Percentiles rank a stretch among this genome's conserved stretches.
Conservation (phyloP, 1,140 invertebrate species). For the Halotydeus destructor region DNA sequence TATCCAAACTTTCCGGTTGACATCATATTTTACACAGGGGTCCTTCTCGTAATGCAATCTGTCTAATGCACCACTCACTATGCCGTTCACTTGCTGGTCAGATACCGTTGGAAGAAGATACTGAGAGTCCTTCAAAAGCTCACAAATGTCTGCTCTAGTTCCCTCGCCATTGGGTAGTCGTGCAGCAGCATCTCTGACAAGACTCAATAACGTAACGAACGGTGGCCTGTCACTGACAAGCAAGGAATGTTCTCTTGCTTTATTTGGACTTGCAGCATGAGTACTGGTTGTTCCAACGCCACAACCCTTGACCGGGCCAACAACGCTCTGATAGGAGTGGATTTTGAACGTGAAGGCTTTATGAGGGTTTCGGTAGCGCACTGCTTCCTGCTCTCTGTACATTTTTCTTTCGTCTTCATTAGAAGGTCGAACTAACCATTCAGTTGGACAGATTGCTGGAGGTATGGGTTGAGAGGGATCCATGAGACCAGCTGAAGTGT, state of each 20-base stretch:
- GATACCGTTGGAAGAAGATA: conserved; percentile 50
- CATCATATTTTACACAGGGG: conserved; percentile 73
- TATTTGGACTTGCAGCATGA: conserved; percentile 24
- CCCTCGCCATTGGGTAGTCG: conserved; percentile 77
- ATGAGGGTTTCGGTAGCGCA: conserved; percentile 57
- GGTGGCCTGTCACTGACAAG: conserved; percentile 61
- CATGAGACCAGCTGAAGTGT: conserved; percentile 16
- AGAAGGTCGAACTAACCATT: conserved; percentile 56
- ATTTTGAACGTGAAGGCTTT: conserved; percentile 61
- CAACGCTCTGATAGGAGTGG: conserved; percentile 65
- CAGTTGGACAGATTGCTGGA: conserved; percentile 35
- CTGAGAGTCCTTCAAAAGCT: conserved; percentile 58
- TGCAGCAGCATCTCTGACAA: conserved; percentile 72
- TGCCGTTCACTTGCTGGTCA: conserved; percentile 44
- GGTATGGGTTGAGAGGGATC: conserved; percentile 23
- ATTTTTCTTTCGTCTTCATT: conserved; percentile 48
- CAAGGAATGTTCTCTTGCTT: conserved; percentile 58
- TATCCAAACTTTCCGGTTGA: conserved; percentile 68
- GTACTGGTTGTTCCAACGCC: conserved; percentile 35
- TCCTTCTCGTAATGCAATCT: conserved; percentile 66
- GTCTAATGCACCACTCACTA: conserved; percentile 69
- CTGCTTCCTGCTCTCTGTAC: conserved; percentile 50
- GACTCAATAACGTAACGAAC: conserved; percentile 58
- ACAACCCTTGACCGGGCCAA: conserved; percentile 71
- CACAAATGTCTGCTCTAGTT: conserved; percentile 66